A percentile compares a stretch with the other conserved stretches of the same genome.
phyloP scores from a whole-genome alignment of 2,797 vertebrate species.

The Margarornis squamiger region DNA sequence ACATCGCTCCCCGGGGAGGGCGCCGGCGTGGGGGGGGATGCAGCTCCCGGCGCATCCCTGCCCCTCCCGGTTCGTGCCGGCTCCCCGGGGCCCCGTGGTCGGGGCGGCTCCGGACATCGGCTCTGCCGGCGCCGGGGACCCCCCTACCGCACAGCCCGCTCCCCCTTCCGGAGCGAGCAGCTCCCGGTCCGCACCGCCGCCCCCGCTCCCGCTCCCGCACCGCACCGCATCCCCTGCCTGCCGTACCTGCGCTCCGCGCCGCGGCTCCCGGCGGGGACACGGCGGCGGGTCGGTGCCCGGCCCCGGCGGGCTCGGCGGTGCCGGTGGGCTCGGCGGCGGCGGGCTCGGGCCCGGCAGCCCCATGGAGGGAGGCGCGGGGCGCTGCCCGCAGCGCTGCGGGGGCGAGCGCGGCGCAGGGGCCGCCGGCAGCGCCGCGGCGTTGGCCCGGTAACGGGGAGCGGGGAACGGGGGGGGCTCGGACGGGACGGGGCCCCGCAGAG shows the following conservation, averaged over 20 bases:
- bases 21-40: not conserved
- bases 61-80: not conserved
- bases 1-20: not conserved
- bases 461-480: not conserved
- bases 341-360: not conserved
- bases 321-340: not conserved
- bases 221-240: not conserved
- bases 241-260: not conserved
- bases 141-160: too few species aligned
- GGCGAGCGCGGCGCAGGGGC: constrained; percentile 36
- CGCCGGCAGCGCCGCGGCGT: constrained; percentile 53
- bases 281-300: not conserved
- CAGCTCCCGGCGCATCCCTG: not conserved
- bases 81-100: not conserved
- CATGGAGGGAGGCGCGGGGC: not conserved
- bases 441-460: constrained; percentile 55
- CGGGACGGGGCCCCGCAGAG: not conserved
- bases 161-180: not conserved
- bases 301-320: not conserved
- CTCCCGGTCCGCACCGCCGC: not conserved
- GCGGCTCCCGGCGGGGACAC: not conserved
- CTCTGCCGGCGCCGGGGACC: not conserved
- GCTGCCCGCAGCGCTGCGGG: constrained; percentile 23
- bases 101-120: not conserved
- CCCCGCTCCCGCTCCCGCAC: not conserved